phyloP scores from a whole-genome alignment of 1,140 invertebrate species.

The Bombus waltoni region DNA sequence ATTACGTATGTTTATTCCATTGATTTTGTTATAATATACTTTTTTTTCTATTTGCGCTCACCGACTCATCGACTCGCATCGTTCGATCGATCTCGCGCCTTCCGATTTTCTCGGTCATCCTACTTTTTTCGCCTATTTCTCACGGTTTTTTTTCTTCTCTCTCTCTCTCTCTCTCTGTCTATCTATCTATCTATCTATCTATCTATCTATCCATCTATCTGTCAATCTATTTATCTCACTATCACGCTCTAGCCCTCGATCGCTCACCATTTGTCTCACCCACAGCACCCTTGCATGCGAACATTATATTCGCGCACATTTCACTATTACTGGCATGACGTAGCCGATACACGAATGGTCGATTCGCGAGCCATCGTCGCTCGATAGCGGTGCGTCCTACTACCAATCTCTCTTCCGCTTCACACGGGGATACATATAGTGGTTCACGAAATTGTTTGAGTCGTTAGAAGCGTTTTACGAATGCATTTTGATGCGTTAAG shows the following conservation, averaged over 20 bases:
- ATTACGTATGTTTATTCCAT: constrained; percentile 65
- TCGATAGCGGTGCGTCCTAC: constrained; percentile 28
- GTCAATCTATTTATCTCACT: constrained; percentile 8
- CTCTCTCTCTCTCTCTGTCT: neutral
- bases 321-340: constrained; percentile 47
- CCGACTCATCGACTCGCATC: constrained; percentile 58
- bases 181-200: too few relatives aligned
- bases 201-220: neutral
- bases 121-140: constrained; percentile 25
- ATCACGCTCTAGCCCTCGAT: constrained; percentile 46
- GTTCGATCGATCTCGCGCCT: constrained; percentile 49
- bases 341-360: constrained; percentile 47
- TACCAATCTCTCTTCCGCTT: too few relatives aligned
- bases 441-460: neutral
- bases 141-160: neutral
- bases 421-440: neutral
- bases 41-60: constrained; percentile 46
- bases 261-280: constrained; percentile 51
- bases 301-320: constrained; percentile 61
- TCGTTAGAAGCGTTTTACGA: too few relatives aligned
- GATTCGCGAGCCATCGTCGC: constrained; percentile 15
- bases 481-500: too few relatives aligned
- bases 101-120: constrained; percentile 35
- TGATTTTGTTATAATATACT: constrained; percentile 32
- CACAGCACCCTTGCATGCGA: constrained; percentile 53